A percentile compares a stretch with the other conserved stretches of the same genome.
Conservation (phyloP, 2,888 invertebrate genomes). For the Brachyptera risi region DNA sequence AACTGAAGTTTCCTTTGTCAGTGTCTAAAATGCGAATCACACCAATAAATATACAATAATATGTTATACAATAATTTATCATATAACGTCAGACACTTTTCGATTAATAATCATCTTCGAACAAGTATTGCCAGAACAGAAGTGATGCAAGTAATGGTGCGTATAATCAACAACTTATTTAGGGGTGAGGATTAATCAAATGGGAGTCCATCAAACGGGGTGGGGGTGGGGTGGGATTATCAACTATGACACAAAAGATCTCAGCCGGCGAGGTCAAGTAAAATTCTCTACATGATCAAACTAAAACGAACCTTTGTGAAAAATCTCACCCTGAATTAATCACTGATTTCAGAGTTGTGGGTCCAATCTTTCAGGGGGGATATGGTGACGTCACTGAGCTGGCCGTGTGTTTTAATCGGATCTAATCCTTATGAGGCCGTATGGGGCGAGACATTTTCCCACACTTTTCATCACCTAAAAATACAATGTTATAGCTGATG, state of each 20-base stretch:
- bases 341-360: too few relatives aligned
- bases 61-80: too few relatives aligned
- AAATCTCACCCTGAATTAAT: background rate
- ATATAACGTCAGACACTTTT: too few relatives aligned
- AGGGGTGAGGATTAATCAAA: background rate
- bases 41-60: too few relatives aligned
- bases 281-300: background rate
- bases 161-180: too few relatives aligned
- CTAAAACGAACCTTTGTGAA: conserved; percentile 5
- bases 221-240: too few relatives aligned
- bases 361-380: too few relatives aligned
- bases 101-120: background rate
- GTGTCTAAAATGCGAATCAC: too few relatives aligned
- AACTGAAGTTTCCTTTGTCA: too few relatives aligned
- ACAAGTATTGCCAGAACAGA: background rate
- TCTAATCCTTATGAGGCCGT: conserved; percentile 20
- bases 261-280: conserved; percentile 6
- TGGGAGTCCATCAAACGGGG: background rate
- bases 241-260: background rate
- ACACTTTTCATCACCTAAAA: conserved; percentile 21
- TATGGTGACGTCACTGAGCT: conserved; percentile 22
- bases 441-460: conserved; percentile 18
- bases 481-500: background rate
- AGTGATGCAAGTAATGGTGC: too few relatives aligned
- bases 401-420: conserved; percentile 24